Base-by-base conservation (phyloP, 1,140 invertebrate genomes). In the Diorhabda sublineata region DNA sequence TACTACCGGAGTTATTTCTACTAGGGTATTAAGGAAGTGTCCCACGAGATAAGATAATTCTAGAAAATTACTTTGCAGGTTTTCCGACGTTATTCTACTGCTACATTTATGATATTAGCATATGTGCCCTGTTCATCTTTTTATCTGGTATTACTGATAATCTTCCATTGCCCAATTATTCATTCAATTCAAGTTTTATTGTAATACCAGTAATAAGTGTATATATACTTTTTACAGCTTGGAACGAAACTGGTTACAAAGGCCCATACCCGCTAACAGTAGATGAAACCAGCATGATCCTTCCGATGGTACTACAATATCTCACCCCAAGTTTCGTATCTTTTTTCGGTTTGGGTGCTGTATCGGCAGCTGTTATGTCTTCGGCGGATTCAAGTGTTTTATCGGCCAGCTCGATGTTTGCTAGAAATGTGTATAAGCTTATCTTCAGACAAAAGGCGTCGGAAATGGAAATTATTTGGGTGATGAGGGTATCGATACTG, bases 301-400 rank as follows among this genome's bases (percentile, higher is more conserved):
- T 99, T 60, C 97, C 97, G 4, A 90, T 99, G 89, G 97, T 98
- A 6, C 86, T 99, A 73, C 96, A 98, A 81, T 95, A 98, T 77
- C 85, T 99, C 4, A 98, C 96, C 3, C 97, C 97, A 0, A 88
- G 91, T 78, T 94, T 93, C 83, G 92, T 99, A 3, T 94, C 96
- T 3, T 98, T 98, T 84, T 93, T 99, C 78, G 97, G 97, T 1
- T 85, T 99, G 68, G 97, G 97, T 0, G 97, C 97, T n/a, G 95
- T 99, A 3, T 98, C 96, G 1, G 97, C 97, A 3, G 96, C 97
- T 7, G 96, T 98, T 43, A 98, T 98, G 97, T 98, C 96, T 44
- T 98, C 97, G 3, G 96, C 97, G 0, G 97, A 99, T 81, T 98
- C 97, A 56, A 98, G 96, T 70, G 94, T 99, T 43, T 86, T 99